A percentile compares a stretch with the other conserved stretches of the same genome.
Conservation (phyloP, 2,888 invertebrate genomes). For the Nephrocerus scutellatus region DNA sequence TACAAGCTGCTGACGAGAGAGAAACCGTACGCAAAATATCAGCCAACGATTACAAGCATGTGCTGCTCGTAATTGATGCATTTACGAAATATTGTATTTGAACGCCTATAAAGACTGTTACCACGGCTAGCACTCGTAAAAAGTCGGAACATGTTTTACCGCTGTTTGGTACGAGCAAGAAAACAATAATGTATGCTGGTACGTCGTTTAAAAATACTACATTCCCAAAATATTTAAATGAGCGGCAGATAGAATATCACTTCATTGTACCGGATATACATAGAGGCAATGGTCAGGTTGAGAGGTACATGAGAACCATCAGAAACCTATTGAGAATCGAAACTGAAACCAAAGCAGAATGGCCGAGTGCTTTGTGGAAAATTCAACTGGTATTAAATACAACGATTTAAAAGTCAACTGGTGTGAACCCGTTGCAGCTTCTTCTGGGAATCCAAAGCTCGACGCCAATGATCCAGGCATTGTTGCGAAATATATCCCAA, state of each 20-base stretch:
- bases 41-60: conserved; percentile 3
- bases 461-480: conserved; percentile 9
- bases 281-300: conserved; percentile 5
- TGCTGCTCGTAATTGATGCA: conserved; percentile 8
- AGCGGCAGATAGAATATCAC: conserved; percentile 8
- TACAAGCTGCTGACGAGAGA: too few relatives aligned
- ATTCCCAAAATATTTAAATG: conserved; percentile 6
- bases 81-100: conserved; percentile 10
- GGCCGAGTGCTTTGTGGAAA: conserved; percentile 9
- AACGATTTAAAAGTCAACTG: conserved; percentile 8
- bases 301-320: conserved; percentile 9
- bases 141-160: conserved; percentile 8
- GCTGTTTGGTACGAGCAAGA: conserved; percentile 1
- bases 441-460: conserved; percentile 10
- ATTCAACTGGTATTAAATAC: conserved; percentile 7
- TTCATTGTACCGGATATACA: conserved; percentile 9
- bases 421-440: conserved; percentile 4
- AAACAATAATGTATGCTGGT: conserved; percentile 8
- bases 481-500: conserved; percentile 11
- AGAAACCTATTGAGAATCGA: conserved; percentile 7
- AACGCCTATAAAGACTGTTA: conserved; percentile 5
- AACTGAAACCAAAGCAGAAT: conserved; percentile 10
- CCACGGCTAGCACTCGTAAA: conserved; percentile 6
- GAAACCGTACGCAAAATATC: too few relatives aligned
- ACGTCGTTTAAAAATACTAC: conserved; percentile 9